These are phyloP conservation scores for Antidorcas marsupialis DNA, from an alignment of 2,113 vertebrate genomes.

Conservation along the genomic window DNA sequence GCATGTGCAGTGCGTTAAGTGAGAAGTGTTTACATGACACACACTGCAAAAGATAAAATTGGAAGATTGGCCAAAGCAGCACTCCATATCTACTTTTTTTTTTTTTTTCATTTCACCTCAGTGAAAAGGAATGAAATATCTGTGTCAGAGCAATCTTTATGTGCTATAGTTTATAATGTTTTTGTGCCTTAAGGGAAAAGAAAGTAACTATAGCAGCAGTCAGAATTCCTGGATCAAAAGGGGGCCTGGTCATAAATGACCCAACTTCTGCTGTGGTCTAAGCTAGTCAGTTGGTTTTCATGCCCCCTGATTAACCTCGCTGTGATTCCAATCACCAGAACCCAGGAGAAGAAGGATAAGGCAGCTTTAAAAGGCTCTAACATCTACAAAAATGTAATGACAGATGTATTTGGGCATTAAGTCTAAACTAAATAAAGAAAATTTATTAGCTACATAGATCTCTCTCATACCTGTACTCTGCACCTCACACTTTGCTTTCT, in stretches of 20 bases:
- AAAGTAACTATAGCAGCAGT: not conserved
- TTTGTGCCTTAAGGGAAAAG: not conserved
- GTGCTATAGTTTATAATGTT: slow-evolving; percentile 1
- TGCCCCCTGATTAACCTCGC: not conserved
- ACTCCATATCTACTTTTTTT: not conserved
- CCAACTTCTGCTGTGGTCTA: not conserved
- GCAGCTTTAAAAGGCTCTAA: not conserved
- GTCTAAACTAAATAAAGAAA: not conserved
- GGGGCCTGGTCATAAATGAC: not conserved
- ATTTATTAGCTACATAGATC: not conserved
- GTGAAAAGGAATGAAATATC: slow-evolving; percentile 48
- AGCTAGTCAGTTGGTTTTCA: not conserved
- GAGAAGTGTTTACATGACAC: slow-evolving; percentile 39
- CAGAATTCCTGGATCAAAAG: not conserved
- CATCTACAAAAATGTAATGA: not conserved
- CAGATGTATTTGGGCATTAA: not conserved
- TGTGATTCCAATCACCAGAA: not conserved
- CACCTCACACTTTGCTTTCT: not conserved
- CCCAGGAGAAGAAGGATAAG: not conserved
- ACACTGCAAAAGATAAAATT: slow-evolving; percentile 56
- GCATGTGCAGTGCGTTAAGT: not conserved
- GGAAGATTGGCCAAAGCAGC: slow-evolving; percentile 9
- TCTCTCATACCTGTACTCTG: not conserved
- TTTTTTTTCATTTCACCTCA: slow-evolving; percentile 5
- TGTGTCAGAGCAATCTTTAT: slow-evolving; percentile 5